phyloP scores from a whole-genome alignment of 1,140 invertebrate species.

The Formica selysi region DNA sequence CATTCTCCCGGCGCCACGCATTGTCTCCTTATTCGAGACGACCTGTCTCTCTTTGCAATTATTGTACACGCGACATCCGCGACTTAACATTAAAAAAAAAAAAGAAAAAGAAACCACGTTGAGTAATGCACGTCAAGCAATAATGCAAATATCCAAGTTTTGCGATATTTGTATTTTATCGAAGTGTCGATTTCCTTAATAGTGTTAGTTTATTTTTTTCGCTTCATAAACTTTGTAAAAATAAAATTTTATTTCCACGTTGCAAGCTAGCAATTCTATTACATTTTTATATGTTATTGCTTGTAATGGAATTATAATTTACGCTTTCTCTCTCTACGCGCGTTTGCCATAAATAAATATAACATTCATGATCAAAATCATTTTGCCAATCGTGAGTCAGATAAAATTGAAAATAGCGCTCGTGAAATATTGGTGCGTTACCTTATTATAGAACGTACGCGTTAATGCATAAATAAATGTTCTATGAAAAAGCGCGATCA shows the following conservation, averaged over 20 bases:
- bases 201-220: neutral
- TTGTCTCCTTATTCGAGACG: slow-evolving; percentile 24
- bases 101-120: neutral
- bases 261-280: slow-evolving; percentile 12
- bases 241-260: slow-evolving; percentile 12
- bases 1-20: slow-evolving; percentile 46
- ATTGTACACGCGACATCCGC: slow-evolving; percentile 2
- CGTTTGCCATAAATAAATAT: slow-evolving; percentile 38
- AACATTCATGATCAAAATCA: slow-evolving; percentile 51
- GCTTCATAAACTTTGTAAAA: slow-evolving; percentile 4
- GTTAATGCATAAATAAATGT: slow-evolving; percentile 49
- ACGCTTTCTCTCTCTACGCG: neutral
- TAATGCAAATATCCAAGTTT: neutral
- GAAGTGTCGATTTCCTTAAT: neutral
- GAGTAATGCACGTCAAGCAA: slow-evolving; percentile 69
- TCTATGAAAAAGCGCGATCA: slow-evolving; percentile 31
- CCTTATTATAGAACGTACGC: slow-evolving; percentile 12
- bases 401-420: slow-evolving; percentile 55
- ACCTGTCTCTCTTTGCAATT: neutral
- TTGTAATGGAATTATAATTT: slow-evolving; percentile 42
- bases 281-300: slow-evolving; percentile 46
- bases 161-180: neutral
- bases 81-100: neutral
- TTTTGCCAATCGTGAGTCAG: slow-evolving; percentile 39
- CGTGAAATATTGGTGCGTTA: slow-evolving; percentile 41